Base-by-base conservation (phyloP, 2,888 invertebrate species). In the Microctonus aethiopoides region DNA sequence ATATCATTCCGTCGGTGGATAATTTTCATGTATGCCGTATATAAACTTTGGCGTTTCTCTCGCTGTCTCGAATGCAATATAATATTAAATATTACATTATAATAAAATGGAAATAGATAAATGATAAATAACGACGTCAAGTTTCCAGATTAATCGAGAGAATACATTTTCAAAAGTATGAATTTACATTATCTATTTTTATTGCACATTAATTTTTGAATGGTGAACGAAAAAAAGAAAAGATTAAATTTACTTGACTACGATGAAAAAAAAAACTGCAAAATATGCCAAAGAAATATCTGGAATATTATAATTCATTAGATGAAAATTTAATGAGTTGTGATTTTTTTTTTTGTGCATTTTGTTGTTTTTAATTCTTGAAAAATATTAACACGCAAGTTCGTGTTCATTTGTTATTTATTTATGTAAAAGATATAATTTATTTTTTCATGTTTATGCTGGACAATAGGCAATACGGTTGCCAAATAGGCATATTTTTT, bases 31-130 rank as follows among this genome's bases (percentile, higher is more conserved):
- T 66, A 71, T 66, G 60, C 69, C 70, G 72, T 68, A 56, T 56
- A 22, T 36, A 65, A 56, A 16, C n/a, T 46, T 29, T 39, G 26
- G 9, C 24, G 24, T 65, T 65, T 39, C 56, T 71, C 65, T 76
- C 64, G 74, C 73, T 73, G 74, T 73, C 71, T 69, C 16, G 73
- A 72, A 74, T 73, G 73, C 76, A 75, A 72, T 54, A 62, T 69
- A 72, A 59, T n/a, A n/a, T 62, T 61, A 67, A 70, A 36, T 66
- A 67, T 70, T 62, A 66, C 26, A 20, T 34, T 6, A 20, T 34
- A 26, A 22, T 13, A 24, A 22, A 6, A 54, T 7, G 3, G 13
- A 24, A 26, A 54, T 22, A 11, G 13, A 24, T 26, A 13, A 54
- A 24, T 24, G 6, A 2, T 13, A 54, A 54, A 54, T 4, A 46